phyloP scores from a whole-genome alignment of 2,113 vertebrate species.

The Vidua macroura region DNA sequence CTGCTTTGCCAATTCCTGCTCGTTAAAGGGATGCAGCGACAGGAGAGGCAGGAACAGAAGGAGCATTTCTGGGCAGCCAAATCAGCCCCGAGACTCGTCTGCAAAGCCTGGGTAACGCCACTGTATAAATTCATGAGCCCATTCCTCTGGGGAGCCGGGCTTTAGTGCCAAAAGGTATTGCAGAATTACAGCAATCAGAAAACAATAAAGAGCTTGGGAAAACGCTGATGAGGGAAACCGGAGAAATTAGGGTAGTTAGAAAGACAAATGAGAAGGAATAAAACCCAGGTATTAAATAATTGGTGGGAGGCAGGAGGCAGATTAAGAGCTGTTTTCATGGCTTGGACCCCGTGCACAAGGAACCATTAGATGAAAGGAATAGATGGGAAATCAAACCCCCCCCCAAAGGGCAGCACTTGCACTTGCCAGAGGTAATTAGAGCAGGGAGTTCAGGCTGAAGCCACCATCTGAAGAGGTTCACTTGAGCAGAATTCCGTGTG shows the following conservation, averaged over 20 bases:
- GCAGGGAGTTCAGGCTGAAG: background rate
- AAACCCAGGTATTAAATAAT: constrained; percentile 49
- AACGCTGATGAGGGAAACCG: constrained; percentile 35
- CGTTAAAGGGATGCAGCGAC: background rate
- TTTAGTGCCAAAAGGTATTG: constrained; percentile 32
- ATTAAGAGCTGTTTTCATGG: constrained; percentile 14
- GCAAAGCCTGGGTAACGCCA: constrained; percentile 7
- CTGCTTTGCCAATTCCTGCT: background rate
- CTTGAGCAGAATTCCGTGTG: background rate
- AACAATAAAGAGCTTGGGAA: constrained; percentile 53
- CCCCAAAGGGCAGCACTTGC: background rate
- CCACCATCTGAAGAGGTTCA: background rate
- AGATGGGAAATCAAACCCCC: background rate
- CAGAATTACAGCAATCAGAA: constrained; percentile 55
- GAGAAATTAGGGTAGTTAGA: constrained; percentile 42
- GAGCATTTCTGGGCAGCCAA: background rate
- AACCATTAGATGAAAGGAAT: background rate
- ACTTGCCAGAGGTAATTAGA: background rate
- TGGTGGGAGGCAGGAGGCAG: constrained; percentile 13
- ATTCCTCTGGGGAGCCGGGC: constrained; percentile 17
- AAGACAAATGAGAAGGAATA: constrained; percentile 44
- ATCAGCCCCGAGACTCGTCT: background rate
- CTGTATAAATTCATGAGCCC: constrained; percentile 62
- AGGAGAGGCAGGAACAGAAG: constrained; percentile 23
- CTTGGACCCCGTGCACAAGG: background rate